A percentile compares a stretch with the other conserved stretches of the same genome.
These are phyloP conservation scores for Dolichotis patagonum DNA, from an alignment of 2,113 vertebrate species.

Conservation along the genomic window DNA sequence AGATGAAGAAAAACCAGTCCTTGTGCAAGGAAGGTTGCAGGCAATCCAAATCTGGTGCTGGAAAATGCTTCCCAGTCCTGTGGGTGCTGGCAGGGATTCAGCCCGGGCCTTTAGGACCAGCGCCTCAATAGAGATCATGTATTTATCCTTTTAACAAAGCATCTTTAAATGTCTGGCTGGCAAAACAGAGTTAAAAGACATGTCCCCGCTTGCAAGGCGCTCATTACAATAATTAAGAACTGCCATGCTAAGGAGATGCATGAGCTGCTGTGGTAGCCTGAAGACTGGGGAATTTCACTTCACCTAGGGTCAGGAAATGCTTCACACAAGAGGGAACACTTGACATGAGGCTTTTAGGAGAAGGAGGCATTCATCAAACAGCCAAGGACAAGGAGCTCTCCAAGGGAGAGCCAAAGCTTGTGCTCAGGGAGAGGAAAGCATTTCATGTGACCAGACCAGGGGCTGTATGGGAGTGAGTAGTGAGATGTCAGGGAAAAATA, in stretches of 20 bases:
- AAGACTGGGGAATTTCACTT: neutral
- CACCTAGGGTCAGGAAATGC: neutral
- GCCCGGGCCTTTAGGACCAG: neutral
- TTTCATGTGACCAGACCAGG: neutral
- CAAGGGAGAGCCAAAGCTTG: neutral
- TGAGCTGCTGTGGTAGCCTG: neutral
- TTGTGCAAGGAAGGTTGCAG: neutral
- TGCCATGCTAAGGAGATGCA: neutral
- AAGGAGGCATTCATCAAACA: neutral
- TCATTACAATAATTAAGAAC: conserved; percentile 46
- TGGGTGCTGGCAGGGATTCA: neutral
- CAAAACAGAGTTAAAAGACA: conserved; percentile 45
- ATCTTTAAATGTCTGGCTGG: conserved; percentile 34
- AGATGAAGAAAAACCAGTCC: neutral
- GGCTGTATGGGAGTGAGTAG: neutral
- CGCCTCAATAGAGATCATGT: neutral
- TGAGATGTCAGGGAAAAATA: neutral
- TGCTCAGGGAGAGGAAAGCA: neutral
- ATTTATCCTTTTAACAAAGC: conserved; percentile 29
- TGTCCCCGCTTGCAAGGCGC: neutral
- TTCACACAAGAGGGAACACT: neutral
- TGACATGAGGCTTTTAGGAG: neutral
- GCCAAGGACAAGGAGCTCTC: neutral
- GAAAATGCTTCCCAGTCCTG: neutral
- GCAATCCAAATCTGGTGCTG: neutral